These are phyloP conservation scores for Nymphalis io DNA, from an alignment of 1,140 invertebrate genomes.

Conservation along the genomic window DNA sequence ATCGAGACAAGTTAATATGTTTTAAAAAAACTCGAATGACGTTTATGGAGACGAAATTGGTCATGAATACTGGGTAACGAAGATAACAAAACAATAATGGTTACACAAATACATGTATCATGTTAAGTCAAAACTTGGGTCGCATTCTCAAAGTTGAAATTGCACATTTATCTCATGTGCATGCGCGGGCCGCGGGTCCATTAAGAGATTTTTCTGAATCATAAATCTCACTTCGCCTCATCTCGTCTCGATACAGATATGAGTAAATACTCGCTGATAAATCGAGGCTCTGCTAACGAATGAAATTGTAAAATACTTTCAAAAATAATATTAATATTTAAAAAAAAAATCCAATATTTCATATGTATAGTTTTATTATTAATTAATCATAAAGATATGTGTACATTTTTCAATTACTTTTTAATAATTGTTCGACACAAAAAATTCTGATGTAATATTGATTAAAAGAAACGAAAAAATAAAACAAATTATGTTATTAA, in stretches of 20 bases:
- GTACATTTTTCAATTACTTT: too few relatives aligned
- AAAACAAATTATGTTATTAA: not conserved
- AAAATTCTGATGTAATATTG: too few relatives aligned
- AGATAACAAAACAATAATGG: slow-evolving; percentile 30
- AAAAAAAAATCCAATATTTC: not conserved
- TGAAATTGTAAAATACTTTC: slow-evolving; percentile 15
- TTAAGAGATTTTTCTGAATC: slow-evolving; percentile 79
- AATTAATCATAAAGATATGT: too few relatives aligned
- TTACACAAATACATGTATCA: slow-evolving; percentile 72
- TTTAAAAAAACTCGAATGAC: not conserved
- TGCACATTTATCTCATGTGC: slow-evolving; percentile 77
- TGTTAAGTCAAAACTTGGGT: slow-evolving; percentile 72
- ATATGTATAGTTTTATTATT: too few relatives aligned
- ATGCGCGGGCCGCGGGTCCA: slow-evolving; percentile 72
- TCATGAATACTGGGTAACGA: slow-evolving; percentile 14
- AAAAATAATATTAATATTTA: not conserved
- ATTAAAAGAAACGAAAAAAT: not conserved
- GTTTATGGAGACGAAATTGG: not conserved
- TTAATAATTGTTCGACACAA: too few relatives aligned
- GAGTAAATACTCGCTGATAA: slow-evolving; percentile 59
- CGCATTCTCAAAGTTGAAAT: slow-evolving; percentile 76
- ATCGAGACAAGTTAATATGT: too few relatives aligned
- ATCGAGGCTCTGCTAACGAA: slow-evolving; percentile 40
- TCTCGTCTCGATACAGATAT: slow-evolving; percentile 73
- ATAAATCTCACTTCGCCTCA: slow-evolving; percentile 78